phyloP scores from a whole-genome alignment of 2,888 invertebrate species.

The Pterostichus madidus region DNA sequence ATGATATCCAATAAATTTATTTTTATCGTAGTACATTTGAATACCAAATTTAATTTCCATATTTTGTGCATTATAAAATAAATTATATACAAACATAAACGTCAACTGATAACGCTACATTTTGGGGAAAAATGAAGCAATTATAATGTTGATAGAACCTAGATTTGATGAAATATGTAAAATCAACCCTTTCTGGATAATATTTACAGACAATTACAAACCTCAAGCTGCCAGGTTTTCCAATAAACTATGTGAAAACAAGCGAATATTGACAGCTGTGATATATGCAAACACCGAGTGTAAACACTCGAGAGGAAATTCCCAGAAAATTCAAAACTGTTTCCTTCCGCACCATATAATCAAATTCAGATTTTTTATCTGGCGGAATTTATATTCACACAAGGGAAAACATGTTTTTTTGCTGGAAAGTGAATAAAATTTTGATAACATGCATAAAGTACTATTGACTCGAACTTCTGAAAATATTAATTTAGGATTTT shows the following conservation, averaged over 20 bases:
- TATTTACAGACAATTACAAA: conserved; percentile 58
- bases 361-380: conserved; percentile 43
- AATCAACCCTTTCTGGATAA: conserved; percentile 4
- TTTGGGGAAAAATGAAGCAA: neutral
- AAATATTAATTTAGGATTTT: conserved; percentile 40
- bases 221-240: conserved; percentile 40
- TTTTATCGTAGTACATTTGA: conserved; percentile 33
- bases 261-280: conserved; percentile 60
- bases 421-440: neutral
- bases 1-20: neutral
- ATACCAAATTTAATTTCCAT: conserved; percentile 49
- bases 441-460: conserved; percentile 1
- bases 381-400: conserved; percentile 20
- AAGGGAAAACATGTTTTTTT: conserved; percentile 6
- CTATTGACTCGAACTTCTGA: conserved; percentile 10
- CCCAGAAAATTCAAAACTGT: conserved; percentile 50
- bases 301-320: conserved; percentile 46
- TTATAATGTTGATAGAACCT: neutral
- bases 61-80: conserved; percentile 29
- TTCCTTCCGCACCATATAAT: conserved; percentile 21
- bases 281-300: conserved; percentile 49
- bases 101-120: neutral
- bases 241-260: conserved; percentile 51
- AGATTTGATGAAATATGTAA: neutral
- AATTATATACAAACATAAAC: conserved; percentile 41